Evolutionary conservation across 2,797 vertebrate genomes (phyloP).

Genomic region (Ibycter americanus): DNA sequence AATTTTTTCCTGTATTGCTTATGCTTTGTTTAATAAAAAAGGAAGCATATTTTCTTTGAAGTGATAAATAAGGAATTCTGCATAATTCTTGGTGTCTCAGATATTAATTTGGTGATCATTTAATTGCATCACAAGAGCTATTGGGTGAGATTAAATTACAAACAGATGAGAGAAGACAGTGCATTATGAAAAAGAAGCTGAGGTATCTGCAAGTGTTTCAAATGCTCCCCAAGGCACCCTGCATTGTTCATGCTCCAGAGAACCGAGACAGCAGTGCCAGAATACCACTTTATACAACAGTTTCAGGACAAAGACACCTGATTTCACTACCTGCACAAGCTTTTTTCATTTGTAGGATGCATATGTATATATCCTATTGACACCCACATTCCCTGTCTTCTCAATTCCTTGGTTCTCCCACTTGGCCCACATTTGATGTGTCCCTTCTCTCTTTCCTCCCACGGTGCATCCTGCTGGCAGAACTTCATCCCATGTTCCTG

Average conservation of each 20-base stretch:
- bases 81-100: neutral
- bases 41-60: neutral
- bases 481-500: neutral
- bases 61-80: neutral
- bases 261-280: neutral
- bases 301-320: neutral
- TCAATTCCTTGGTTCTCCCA: neutral
- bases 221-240: neutral
- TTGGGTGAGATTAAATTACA: conserved; percentile 27
- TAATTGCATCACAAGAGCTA: conserved; percentile 20
- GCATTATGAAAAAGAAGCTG: neutral
- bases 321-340: neutral
- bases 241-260: neutral
- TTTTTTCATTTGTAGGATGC: neutral
- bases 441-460: neutral
- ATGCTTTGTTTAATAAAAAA: neutral
- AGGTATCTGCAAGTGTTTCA: neutral
- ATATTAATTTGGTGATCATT: conserved; percentile 17
- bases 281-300: neutral
- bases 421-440: neutral
- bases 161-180: conserved; percentile 3
- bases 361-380: neutral
- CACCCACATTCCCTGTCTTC: neutral
- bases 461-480: neutral
- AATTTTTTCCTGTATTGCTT: neutral